Evolutionary conservation across 2,888 invertebrate species (phyloP), one percentile per base, ranked within the genome.

Genomic region (Ephialtes manifestator): DNA sequence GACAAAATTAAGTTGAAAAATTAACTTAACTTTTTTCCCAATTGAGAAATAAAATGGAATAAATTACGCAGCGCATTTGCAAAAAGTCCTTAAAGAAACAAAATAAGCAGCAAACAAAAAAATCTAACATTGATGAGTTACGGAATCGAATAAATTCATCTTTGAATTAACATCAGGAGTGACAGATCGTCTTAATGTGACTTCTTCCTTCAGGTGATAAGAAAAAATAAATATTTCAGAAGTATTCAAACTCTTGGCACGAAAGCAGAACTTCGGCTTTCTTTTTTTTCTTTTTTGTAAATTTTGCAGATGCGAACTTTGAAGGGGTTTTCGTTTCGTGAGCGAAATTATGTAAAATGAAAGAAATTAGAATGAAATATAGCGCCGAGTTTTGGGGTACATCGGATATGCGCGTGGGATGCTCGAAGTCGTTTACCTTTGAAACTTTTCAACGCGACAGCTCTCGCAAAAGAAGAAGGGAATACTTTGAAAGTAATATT

Each of bases 341-440:
- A 75, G 18, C 10, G 35, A 39, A 81, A 74, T 83, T 83, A 79
- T 74, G 68, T 13, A 51, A 74, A 67, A 74, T 78, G 48, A 78
- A 55, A 67, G 43, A 83, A 83, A 78, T 83, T 78, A 39, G 35
- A 63, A 77, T 83, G 63, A 83, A 74, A 83, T 79, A 68, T 55
- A 68, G 39, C 11, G n/a, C 43, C 4, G 35, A 76, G 48, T 68
- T 75, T 68, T 55, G 11, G 35, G 67, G 13, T 11, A 20, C 35
- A 4, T 18, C 7, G 11, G 10, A 70, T 39, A n/a, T 48, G 51
- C 43, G 28, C 24, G 58, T 53, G 43, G 43, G 72, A 58, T 11
- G 15, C 24, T 24, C 58, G 28, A 39, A 15, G 24, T 72, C 72
- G 43, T 46, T 46, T 72, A 43, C 1, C 53, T 70, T 31, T n/a